phyloP scores from a whole-genome alignment of 37 sponge, comb jelly and placozoan genomes.

The Cliona cf. orientalis region DNA sequence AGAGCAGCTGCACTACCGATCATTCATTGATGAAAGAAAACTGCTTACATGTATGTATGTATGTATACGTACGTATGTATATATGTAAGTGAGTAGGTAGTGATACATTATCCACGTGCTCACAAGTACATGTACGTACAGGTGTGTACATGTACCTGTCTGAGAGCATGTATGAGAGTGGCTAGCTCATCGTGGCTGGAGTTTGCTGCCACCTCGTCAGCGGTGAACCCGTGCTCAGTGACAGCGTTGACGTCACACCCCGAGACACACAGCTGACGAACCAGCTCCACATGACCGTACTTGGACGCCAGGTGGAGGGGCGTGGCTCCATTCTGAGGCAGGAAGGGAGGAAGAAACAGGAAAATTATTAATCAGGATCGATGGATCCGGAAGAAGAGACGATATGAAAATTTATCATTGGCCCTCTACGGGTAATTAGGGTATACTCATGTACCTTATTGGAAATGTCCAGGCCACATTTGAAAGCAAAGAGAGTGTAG shows the following conservation, averaged over 20 bases:
- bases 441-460: conserved; percentile 53
- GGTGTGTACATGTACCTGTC: conserved; percentile 56
- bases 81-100: no score
- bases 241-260: conserved; percentile 73
- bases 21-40: no score
- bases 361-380: neutral
- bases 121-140: neutral
- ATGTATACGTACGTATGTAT: no score
- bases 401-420: neutral
- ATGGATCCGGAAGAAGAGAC: no score
- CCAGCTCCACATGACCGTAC: conserved; percentile 82
- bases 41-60: no score
- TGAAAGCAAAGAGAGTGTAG: conserved; percentile 71
- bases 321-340: conserved; percentile 61
- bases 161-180: conserved; percentile 58
- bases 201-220: conserved; percentile 75
- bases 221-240: conserved; percentile 75
- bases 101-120: no score
- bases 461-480: conserved; percentile 63
- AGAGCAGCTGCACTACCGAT: no score
- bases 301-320: conserved; percentile 89
- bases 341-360: neutral
- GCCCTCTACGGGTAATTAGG: neutral
- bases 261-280: conserved; percentile 69
- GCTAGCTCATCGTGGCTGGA: conserved; percentile 60